Evolutionary conservation across 2,797 vertebrate species (phyloP).

Genomic region (Acrossocheilus fasciatus): DNA sequence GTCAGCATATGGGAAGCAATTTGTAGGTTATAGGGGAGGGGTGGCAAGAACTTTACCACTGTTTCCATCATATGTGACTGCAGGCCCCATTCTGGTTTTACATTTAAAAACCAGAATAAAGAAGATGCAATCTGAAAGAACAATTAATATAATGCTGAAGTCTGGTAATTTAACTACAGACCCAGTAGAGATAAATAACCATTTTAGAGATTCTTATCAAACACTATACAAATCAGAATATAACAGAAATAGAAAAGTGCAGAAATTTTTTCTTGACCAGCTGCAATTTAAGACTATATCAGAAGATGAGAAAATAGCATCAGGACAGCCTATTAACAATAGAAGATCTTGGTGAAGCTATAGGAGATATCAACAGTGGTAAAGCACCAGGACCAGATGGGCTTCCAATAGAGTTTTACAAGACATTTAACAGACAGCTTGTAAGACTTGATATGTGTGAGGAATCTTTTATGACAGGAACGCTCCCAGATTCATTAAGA

Average conservation of each 20-base stretch:
- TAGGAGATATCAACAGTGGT: not conserved
- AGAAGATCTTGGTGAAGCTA: not conserved
- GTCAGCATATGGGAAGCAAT: not conserved
- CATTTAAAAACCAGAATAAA: not conserved
- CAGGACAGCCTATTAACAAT: not conserved
- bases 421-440: constrained; percentile 17
- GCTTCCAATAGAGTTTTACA: constrained; percentile 50
- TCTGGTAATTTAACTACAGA: constrained; percentile 17
- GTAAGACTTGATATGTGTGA: not conserved
- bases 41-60: not conserved
- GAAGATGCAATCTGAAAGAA: constrained; percentile 45
- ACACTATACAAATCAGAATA: constrained; percentile 47
- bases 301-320: constrained; percentile 1
- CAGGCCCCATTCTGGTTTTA: not conserved
- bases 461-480: constrained; percentile 39
- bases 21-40: not conserved
- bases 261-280: constrained; percentile 22
- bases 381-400: not conserved
- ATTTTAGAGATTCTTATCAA: constrained; percentile 41
- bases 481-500: constrained; percentile 35
- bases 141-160: constrained; percentile 15
- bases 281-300: constrained; percentile 29
- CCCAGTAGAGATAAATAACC: constrained; percentile 37
- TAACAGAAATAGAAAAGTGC: not conserved
- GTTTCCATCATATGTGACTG: not conserved